Percentiles rank a stretch among this genome's conserved stretches.
phyloP scores from a whole-genome alignment of 2,113 vertebrate species.

The Entomyzon cyanotis region DNA sequence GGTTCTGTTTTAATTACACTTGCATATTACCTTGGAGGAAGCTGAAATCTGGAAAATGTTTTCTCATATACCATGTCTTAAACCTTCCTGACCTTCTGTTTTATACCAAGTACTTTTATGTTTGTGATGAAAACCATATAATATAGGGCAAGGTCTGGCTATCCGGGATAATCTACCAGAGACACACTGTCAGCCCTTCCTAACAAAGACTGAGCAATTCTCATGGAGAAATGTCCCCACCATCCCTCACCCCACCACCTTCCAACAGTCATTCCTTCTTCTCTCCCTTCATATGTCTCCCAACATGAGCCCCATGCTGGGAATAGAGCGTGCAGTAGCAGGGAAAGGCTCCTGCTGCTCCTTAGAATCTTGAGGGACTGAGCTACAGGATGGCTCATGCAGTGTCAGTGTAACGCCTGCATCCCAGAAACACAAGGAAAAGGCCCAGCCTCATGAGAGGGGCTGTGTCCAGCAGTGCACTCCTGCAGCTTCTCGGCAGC shows the following conservation, averaged over 20 bases:
- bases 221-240: background rate
- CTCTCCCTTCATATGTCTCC: background rate
- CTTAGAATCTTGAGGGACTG: background rate
- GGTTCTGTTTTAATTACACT: constrained; percentile 74
- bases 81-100: constrained; percentile 67
- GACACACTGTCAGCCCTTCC: background rate
- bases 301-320: background rate
- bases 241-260: background rate
- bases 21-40: constrained; percentile 71
- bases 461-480: background rate
- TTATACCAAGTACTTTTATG: constrained; percentile 65
- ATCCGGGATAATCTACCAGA: background rate
- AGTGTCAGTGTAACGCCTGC: background rate
- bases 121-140: constrained; percentile 60
- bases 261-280: background rate
- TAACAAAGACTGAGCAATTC: background rate
- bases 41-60: constrained; percentile 73
- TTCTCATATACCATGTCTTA: constrained; percentile 69
- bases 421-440: background rate
- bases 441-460: background rate
- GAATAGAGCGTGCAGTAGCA: background rate
- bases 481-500: background rate
- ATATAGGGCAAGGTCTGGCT: constrained; percentile 1
- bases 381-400: background rate
- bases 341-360: background rate